Evolutionary conservation across 2,113 vertebrate genomes (phyloP).

Genomic region (Abramis brama): DNA sequence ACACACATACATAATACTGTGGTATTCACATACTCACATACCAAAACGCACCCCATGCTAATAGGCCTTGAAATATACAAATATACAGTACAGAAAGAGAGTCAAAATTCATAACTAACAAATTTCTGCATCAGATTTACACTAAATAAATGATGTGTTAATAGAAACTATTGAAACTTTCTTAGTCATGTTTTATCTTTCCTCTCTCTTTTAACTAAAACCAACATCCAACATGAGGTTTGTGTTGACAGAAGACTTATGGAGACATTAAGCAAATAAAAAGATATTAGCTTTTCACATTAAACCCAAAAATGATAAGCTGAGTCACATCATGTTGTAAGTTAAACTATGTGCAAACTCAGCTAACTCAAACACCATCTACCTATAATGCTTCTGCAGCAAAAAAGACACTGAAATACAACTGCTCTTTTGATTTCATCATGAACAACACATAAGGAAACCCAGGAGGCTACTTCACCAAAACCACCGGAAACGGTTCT

Average conservation of each 20-base stretch:
- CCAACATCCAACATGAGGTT: neutral
- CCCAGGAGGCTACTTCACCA: conserved; percentile 44
- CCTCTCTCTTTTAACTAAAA: neutral
- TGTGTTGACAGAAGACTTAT: neutral
- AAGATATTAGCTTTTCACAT: conserved; percentile 22
- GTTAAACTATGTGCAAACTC: neutral
- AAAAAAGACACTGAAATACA: conserved; percentile 35
- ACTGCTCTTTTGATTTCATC: conserved; percentile 24
- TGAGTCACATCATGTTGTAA: neutral
- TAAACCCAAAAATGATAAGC: conserved; percentile 8
- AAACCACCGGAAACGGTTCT: conserved; percentile 39
- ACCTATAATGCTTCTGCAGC: neutral
- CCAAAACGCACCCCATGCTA: neutral
- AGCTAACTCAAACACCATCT: neutral
- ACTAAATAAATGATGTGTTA: too few relatives aligned
- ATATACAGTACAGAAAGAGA: too few relatives aligned
- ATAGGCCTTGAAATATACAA: neutral
- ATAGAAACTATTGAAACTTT: too few relatives aligned
- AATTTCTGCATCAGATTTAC: too few relatives aligned
- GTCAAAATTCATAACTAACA: too few relatives aligned
- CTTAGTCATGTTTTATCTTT: too few relatives aligned
- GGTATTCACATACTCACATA: neutral
- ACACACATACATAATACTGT: neutral
- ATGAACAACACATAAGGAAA: conserved; percentile 53
- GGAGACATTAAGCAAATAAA: conserved; percentile 10